Evolutionary conservation across 2,113 vertebrate genomes (phyloP).

Genomic region (Myanophis thanlyinensis): DNA sequence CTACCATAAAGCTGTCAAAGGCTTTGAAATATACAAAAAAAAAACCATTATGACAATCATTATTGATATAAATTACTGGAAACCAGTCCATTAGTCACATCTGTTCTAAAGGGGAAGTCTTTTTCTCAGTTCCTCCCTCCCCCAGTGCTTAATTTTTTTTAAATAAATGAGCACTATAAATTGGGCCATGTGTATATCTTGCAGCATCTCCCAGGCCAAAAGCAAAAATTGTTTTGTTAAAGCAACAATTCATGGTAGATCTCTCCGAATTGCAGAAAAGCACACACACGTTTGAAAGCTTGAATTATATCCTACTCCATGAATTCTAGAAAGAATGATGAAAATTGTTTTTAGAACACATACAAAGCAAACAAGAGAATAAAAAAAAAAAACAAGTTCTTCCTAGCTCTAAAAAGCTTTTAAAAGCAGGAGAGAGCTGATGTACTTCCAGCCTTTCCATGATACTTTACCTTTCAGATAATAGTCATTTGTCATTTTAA

Average conservation of each 20-base stretch:
- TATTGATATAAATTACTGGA: conserved; percentile 53
- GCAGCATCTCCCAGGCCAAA: background rate
- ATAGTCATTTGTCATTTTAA: conserved; percentile 62
- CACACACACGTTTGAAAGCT: background rate
- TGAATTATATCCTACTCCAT: conserved; percentile 29
- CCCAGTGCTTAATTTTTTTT: conserved; percentile 36
- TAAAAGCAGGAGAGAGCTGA: conserved; percentile 42
- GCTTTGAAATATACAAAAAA: conserved; percentile 62
- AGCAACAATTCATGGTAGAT: conserved; percentile 24
- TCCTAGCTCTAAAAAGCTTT: conserved; percentile 22
- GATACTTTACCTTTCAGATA: conserved; percentile 51
- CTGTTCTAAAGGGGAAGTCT: conserved; percentile 23
- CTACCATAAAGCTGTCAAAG: conserved; percentile 66
- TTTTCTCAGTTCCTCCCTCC: background rate
- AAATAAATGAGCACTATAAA: conserved; percentile 45
- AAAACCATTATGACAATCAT: conserved; percentile 59
- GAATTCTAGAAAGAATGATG: conserved; percentile 12
- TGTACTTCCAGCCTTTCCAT: conserved; percentile 28
- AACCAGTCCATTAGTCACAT: conserved; percentile 49
- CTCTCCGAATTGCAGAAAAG: conserved; percentile 10
- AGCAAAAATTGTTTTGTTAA: conserved; percentile 43
- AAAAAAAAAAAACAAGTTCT: conserved; percentile 14
- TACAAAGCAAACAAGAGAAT: conserved; percentile 23
- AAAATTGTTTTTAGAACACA: background rate
- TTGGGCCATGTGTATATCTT: background rate